Conservation (phyloP, 2,797 vertebrate species). For the Orestias chungarensis region DNA sequence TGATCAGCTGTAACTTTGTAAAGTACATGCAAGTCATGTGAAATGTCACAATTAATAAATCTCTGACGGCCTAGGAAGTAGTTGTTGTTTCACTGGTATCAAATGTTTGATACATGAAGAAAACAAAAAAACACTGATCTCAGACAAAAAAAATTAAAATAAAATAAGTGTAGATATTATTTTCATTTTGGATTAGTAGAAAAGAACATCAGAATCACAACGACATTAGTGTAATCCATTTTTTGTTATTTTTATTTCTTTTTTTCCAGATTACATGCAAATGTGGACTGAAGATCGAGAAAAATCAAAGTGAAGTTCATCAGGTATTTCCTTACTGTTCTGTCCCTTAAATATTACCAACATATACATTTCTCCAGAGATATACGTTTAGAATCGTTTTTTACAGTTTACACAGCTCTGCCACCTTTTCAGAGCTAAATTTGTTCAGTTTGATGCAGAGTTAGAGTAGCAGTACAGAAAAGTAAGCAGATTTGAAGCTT, state of each 20-base stretch:
- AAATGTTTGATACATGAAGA: too few relatives aligned
- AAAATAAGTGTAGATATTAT: neutral
- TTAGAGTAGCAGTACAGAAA: neutral
- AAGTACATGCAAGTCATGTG: too few relatives aligned
- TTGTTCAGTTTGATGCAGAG: neutral
- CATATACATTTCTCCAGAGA: neutral
- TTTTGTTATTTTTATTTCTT: conserved; percentile 13
- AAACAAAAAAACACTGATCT: too few relatives aligned
- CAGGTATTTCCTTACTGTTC: conserved; percentile 77
- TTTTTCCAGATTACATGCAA: conserved; percentile 89
- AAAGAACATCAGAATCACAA: neutral
- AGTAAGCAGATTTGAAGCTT: neutral
- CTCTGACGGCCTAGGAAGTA: too few relatives aligned
- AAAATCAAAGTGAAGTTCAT: conserved; percentile 83
- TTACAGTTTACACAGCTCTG: neutral
- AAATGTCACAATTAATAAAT: too few relatives aligned
- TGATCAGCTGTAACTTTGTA: too few relatives aligned
- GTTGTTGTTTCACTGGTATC: too few relatives aligned
- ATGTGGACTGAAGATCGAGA: conserved; percentile 91
- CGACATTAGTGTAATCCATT: neutral
- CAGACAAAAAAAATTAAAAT: too few relatives aligned
- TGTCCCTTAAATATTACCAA: neutral
- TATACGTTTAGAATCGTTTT: neutral
- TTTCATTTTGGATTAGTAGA: neutral
- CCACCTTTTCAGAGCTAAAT: neutral